These are phyloP conservation scores for Astur gentilis DNA, from an alignment of 2,113 vertebrate genomes.

Conservation along the genomic window DNA sequence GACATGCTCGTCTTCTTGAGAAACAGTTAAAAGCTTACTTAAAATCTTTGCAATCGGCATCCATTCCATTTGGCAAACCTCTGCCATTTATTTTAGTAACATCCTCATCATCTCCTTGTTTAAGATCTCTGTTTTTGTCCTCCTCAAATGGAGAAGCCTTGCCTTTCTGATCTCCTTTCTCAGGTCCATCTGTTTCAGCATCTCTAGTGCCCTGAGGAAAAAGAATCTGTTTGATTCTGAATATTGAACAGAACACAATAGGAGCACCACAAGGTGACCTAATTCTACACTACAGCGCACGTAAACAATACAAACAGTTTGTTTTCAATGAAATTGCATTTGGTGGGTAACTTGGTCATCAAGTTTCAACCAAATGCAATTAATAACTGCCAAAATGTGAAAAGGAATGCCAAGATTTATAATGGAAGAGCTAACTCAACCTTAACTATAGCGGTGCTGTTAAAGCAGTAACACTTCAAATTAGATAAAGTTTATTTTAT, in stretches of 20 bases:
- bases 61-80: constrained; percentile 96
- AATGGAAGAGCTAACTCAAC: constrained; percentile 74
- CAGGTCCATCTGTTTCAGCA: constrained; percentile 89
- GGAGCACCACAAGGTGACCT: constrained; percentile 65
- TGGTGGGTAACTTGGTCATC: constrained; percentile 47
- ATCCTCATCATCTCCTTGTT: constrained; percentile 88
- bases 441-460: constrained; percentile 70
- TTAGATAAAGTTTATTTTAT: neutral
- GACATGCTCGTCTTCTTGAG: constrained; percentile 60
- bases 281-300: constrained; percentile 67
- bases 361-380: constrained; percentile 63
- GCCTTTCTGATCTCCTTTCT: constrained; percentile 90
- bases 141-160: constrained; percentile 94
- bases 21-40: constrained; percentile 86
- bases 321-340: constrained; percentile 53
- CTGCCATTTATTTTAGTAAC: constrained; percentile 90
- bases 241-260: constrained; percentile 71
- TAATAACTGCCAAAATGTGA: constrained; percentile 51
- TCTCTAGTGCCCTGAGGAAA: constrained; percentile 89
- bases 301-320: constrained; percentile 63
- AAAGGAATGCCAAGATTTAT: constrained; percentile 66
- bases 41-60: constrained; percentile 98
- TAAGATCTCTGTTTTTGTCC: constrained; percentile 93
- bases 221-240: constrained; percentile 78
- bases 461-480: constrained; percentile 59